Evolutionary conservation across 2,113 vertebrate species (phyloP), one percentile per base, ranked within the genome.

Genomic region (Symphodus melops): DNA sequence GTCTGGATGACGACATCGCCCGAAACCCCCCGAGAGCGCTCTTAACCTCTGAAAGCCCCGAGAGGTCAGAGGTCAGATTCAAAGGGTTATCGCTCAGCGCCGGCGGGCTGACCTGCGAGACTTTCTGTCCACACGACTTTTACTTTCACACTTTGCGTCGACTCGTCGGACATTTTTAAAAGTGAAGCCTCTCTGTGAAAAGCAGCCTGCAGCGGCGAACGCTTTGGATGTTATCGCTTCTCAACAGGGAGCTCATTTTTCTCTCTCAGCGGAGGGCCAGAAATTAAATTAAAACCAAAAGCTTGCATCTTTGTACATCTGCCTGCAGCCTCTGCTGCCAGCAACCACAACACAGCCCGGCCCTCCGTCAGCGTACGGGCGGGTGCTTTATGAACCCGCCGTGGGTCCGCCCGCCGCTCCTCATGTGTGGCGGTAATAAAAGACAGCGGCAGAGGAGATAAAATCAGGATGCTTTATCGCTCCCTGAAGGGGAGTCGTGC

Each of bases 261-360:
- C 39, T 67, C 59, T 75, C 69, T 77, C 9, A 69, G 57, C 0
- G 33, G 42, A 68, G 73, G 62, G 73, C 76, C 76, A 80, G 10
- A 57, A 78, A 41, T 41, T 48, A 64, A 86, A 86, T 86, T 53
- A 75, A 81, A 89, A 83, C 72, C 84, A 84, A 84, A 79, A 65
- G 69, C 66, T 68, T 21, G 55, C 52, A 65, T 84, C 83, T 86
- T 42, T 79, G 68, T 86, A 53, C 60, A 59, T 78, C 78, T 72
- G 81, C 83, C 77, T 55, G 73, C 60, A 60, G 79, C 72, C 69
- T 69, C 70, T 0, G 55, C 65, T 65, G 82, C 82, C 86, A 85
- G 76, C 1, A 63, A 80, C 86, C 75, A 80, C 84, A 77, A 71
- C 7, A 17, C 52, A 79, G 73, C 52, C 0, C 54, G 3, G 11